These are phyloP conservation scores for Microplitis mediator DNA, from an alignment of 1,140 invertebrate species.

Conservation along the genomic window DNA sequence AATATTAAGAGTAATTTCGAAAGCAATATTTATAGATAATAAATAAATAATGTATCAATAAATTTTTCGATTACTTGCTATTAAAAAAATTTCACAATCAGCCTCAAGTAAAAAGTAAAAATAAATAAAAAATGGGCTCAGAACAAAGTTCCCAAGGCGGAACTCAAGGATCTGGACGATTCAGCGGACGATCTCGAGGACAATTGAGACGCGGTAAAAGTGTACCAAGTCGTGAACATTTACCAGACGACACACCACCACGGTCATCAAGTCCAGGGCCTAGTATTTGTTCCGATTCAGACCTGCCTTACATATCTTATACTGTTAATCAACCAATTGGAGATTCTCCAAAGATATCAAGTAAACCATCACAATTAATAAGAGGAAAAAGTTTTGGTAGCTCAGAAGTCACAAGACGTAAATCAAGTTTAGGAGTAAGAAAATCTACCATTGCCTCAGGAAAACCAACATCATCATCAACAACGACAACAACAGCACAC, in stretches of 20 bases:
- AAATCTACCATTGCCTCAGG: conserved; percentile 9
- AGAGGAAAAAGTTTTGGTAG: conserved; percentile 55
- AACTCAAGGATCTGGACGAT: conserved; percentile 41
- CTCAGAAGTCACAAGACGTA: conserved; percentile 50
- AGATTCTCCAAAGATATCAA: conserved; percentile 78
- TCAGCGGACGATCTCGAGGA: conserved; percentile 43
- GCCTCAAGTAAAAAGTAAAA: background rate
- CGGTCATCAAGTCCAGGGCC: conserved; percentile 80
- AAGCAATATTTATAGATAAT: no score
- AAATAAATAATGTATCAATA: no score
- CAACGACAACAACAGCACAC: conserved; percentile 57
- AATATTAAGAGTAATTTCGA: no score
- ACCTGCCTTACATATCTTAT: conserved; percentile 93
- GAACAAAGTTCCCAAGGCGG: conserved; percentile 61
- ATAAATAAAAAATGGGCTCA: conserved; percentile 64
- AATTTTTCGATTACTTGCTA: no score
- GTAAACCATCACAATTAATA: conserved; percentile 62
- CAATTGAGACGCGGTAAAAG: conserved; percentile 65
- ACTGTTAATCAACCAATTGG: conserved; percentile 91
- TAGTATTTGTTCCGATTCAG: conserved; percentile 86
- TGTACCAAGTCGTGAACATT: conserved; percentile 61
- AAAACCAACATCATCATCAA: conserved; percentile 42
- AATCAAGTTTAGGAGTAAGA: conserved; percentile 48
- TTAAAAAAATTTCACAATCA: no score
- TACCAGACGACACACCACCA: conserved; percentile 64